Conservation (phyloP, 37 sponge, comb jelly and placozoan genomes). For the Halichondria panicea region DNA sequence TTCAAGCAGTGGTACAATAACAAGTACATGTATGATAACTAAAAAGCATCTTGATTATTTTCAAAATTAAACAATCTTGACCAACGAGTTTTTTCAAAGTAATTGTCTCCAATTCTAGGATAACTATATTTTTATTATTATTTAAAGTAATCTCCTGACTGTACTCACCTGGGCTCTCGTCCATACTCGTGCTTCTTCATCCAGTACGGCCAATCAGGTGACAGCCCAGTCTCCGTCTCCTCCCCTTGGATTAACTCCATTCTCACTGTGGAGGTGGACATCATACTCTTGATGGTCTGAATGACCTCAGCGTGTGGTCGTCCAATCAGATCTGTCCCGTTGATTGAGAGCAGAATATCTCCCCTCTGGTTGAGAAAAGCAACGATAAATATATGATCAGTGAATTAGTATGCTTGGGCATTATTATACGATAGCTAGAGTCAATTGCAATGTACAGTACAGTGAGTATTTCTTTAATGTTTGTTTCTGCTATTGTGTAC, state of each 20-base stretch:
- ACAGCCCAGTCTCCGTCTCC: conserved; percentile 37
- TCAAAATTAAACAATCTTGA: too few species aligned
- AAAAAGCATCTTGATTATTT: too few species aligned
- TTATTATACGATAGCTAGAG: too few species aligned
- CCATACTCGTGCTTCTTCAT: conserved; percentile 27
- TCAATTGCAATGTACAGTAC: too few species aligned
- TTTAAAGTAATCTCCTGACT: neutral
- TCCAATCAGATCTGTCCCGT: conserved; percentile 50
- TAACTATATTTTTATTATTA: neutral
- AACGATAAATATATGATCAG: too few species aligned
- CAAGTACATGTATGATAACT: too few species aligned
- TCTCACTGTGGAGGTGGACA: conserved; percentile 24
- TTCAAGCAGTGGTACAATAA: too few species aligned
- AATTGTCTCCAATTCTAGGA: neutral
- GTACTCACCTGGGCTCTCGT: neutral
- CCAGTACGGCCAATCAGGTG: conserved; percentile 76
- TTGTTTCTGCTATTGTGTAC: too few species aligned
- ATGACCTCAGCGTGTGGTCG: conserved; percentile 83
- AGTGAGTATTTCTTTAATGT: too few species aligned
- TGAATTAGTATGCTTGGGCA: too few species aligned
- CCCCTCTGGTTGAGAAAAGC: conserved; percentile 81
- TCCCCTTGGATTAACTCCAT: conserved; percentile 79
- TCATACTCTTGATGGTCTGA: conserved; percentile 68
- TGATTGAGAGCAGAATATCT: conserved; percentile 81
- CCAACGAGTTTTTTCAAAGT: neutral